Evolutionary conservation across 2,113 vertebrate genomes (phyloP), one percentile per base, ranked within the genome.

Genomic region (Morphnarchus princeps): DNA sequence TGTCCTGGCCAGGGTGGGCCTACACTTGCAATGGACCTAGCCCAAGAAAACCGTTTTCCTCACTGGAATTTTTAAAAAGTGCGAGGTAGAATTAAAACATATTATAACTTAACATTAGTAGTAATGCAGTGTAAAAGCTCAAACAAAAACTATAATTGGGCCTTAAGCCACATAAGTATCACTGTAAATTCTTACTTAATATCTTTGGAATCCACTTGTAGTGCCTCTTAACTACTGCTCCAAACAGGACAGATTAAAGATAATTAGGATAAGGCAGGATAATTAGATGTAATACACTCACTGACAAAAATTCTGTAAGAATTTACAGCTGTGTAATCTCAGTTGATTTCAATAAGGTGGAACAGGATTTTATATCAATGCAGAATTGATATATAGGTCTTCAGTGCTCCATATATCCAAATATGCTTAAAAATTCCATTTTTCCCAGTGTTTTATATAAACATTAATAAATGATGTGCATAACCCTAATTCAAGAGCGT

Each of bases 171-270:
- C 7, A 0, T 40, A 84, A 93, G 14, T 59, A 63, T 78, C 67
- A 29, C 32, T 63, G 24, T 67, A 71, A 67, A 80, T 78, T 94
- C 76, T 92, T 88, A 62, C 74, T 88, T 87, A 90, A 87, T 0
- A 0, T 67, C n/a, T 92, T 78, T 92, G 88, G 76, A 96, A 95
- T 94, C 72, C 18, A 84, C 32, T 81, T 77, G 8, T 71, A 57
- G 38, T 84, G 59, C 42, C 52, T 92, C 79, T 90, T 80, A 77
- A 54, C 55, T 86, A 9, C 54, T 70, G 42, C 34, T 91, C 63
- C 59, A 63, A 95, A 58, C 43, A 89, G 38, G 32, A 70, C 52
- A 89, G 61, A 94, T 90, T 84, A 90, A 83, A 92, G 69, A 78
- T 94, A 94, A 90, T 91, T 85, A 81, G 52, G 80, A 59, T 86